Conservation (phyloP, 2,888 invertebrate species). For the Trachelus stipa region DNA sequence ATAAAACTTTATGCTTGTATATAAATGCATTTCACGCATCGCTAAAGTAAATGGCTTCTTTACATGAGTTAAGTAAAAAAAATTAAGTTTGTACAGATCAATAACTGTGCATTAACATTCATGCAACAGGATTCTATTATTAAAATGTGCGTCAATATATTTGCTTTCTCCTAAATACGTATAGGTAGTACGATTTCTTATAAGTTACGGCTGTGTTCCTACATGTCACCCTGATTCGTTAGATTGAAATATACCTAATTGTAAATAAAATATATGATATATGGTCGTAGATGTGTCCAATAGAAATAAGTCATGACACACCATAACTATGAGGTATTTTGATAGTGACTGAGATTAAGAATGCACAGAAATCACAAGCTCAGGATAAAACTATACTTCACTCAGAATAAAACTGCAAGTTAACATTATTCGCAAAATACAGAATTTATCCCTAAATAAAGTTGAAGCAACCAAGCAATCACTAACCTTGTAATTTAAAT, state of each 20-base stretch:
- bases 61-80: neutral
- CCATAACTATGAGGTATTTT: neutral
- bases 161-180: neutral
- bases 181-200: neutral
- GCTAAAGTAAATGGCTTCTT: neutral
- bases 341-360: neutral
- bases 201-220: conserved; percentile 3
- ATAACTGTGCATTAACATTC: neutral
- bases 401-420: neutral
- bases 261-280: conserved; percentile 7
- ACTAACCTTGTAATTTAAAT: neutral
- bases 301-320: neutral
- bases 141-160: neutral
- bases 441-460: neutral
- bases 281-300: neutral
- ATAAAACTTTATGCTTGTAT: neutral
- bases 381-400: neutral
- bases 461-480: neutral
- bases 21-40: neutral
- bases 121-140: neutral
- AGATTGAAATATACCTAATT: conserved; percentile 5
- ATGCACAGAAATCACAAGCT: neutral
- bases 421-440: neutral
- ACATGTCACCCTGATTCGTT: conserved; percentile 20
- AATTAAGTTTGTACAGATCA: neutral